Base-by-base conservation (phyloP, 2,888 invertebrate species). In the Acleris holmiana region DNA sequence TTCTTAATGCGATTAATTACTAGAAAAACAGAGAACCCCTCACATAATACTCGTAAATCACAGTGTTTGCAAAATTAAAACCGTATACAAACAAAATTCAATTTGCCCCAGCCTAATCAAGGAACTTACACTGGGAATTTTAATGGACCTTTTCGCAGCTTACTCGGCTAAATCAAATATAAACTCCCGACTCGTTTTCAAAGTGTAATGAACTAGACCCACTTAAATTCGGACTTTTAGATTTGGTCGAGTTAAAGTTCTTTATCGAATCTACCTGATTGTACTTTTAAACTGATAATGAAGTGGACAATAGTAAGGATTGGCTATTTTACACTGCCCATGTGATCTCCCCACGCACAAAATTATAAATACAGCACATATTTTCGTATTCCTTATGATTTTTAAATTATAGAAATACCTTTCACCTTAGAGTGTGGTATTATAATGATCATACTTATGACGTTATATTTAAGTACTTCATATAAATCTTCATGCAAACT, bases 131-230 rank as follows among this genome's bases (percentile, higher is more conserved):
- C 51, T 53, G 60, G 50, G 58, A 67, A 67, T 68, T 68, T 65
- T 56, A 68, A 61, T 60, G 65, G 53, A 53, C 66, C 68, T 64
- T 59, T 66, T 61, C 56, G 46, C 57, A 54, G 69, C 67, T 69
- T 67, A 70, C 68, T 64, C 61, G 58, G 50, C 70, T 68, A 69
- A 71, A 72, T 71, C 69, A 68, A 69, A 67, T 67, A 67, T 64
- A 62, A 61, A 61, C 58, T 61, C 41, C 41, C 44, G 35, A 46
- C 61, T 64, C 65, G 62, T 57, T 68, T 68, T 59, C 61, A 62
- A 67, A 68, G 70, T 69, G 70, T 71, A 73, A 73, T 75, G 71
- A 75, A 71, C 71, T 69, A 68, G 69, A 68, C 61, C 48, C 68
- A 61, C 67, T 71, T 67, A 58, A 55, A 60, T 67, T 66, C 2